A percentile compares a stretch with the other conserved stretches of the same genome.
These are phyloP conservation scores for Dipodomys ordii DNA, from an alignment of 2,113 vertebrate genomes.

Conservation along the genomic window DNA sequence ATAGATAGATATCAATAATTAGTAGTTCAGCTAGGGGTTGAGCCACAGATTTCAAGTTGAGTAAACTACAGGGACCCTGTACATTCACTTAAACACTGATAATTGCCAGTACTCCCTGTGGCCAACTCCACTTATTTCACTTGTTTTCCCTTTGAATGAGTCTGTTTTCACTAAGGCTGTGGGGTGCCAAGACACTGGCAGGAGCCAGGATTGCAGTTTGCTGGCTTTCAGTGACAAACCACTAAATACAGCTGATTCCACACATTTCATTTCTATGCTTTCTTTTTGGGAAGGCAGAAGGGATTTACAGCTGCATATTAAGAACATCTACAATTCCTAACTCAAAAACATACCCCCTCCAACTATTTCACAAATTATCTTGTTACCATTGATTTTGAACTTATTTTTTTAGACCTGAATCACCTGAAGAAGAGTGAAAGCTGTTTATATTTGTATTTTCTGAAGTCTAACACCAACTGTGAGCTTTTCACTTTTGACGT, in stretches of 20 bases:
- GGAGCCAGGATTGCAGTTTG: not conserved
- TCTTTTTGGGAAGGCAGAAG: not conserved
- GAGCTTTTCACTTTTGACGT: not conserved
- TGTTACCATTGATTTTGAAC: not conserved
- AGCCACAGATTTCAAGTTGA: conserved; percentile 33
- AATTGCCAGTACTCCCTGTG: not conserved
- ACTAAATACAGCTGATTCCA: not conserved
- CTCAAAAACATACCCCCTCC: not conserved
- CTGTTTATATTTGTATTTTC: not conserved
- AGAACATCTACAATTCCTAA: not conserved
- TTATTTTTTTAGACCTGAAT: conserved; percentile 11
- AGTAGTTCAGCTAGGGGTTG: conserved; percentile 8
- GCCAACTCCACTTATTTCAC: not conserved
- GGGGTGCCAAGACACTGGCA: not conserved
- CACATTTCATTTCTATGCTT: not conserved
- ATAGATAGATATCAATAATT: conserved; percentile 57
- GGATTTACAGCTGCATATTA: not conserved
- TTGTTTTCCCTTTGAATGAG: conserved; percentile 33
- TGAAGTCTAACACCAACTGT: not conserved
- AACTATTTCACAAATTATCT: not conserved
- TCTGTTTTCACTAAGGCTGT: not conserved
- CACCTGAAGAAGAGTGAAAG: not conserved
- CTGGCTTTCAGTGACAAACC: not conserved
- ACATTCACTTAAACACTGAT: conserved; percentile 13
- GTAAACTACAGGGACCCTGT: not conserved